These are phyloP conservation scores for Galbula dea DNA, from an alignment of 2,113 vertebrate genomes.

Conservation along the genomic window DNA sequence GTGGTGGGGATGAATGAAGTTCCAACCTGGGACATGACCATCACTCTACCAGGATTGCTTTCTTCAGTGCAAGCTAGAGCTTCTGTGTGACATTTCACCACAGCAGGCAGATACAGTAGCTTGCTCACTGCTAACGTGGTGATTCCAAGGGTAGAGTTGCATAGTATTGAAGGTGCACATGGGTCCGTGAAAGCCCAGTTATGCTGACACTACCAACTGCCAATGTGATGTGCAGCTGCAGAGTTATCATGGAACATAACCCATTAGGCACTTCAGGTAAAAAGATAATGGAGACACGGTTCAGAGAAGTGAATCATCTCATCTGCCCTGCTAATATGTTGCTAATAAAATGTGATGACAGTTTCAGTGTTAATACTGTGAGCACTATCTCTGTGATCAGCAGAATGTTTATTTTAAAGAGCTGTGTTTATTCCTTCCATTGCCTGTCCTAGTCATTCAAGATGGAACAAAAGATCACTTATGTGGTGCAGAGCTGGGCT, in stretches of 20 bases:
- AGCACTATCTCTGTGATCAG: conserved; percentile 23
- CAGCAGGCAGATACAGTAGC: not conserved
- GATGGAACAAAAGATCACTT: conserved; percentile 21
- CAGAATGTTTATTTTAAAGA: conserved; percentile 9
- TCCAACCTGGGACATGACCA: not conserved
- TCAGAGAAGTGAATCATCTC: conserved; percentile 15
- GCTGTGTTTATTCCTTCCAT: not conserved
- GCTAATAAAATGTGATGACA: conserved; percentile 57
- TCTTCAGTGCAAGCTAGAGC: fast-evolving
- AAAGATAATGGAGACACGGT: not conserved
- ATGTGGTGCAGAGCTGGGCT: not conserved
- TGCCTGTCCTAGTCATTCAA: conserved; percentile 39
- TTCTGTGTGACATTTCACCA: not conserved
- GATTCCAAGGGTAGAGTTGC: not conserved
- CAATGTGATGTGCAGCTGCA: not conserved
- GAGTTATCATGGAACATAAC: not conserved
- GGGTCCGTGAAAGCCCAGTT: not conserved
- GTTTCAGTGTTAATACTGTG: not conserved
- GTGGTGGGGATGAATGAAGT: not conserved
- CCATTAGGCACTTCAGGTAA: not conserved
- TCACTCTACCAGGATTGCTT: not conserved
- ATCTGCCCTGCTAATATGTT: not conserved
- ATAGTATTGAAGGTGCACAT: not conserved
- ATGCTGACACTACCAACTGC: fast-evolving
- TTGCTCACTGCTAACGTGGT: not conserved